Evolutionary conservation across 2,888 invertebrate species (phyloP), one percentile per base, ranked within the genome.

Genomic region (Euspilapteryx auroguttella): DNA sequence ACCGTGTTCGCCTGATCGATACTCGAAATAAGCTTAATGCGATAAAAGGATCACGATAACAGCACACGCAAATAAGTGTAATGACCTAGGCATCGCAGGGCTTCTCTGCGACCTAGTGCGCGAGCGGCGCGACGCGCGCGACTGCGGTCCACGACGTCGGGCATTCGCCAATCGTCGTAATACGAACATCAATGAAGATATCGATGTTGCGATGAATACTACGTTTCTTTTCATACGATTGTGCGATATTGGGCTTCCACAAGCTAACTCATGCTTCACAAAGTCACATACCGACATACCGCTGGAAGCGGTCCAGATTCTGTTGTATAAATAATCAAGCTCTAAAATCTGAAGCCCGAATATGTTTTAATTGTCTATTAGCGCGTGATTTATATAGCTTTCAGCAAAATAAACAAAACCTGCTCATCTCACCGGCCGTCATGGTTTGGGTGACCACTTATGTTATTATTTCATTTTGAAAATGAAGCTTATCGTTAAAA

Each of bases 1-100:
- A 44, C 42, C 45, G 43, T 44, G 42, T 49, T n/a, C 47, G 43
- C 46, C 44, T 45, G 53, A 51, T 49, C 69, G 61, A 65, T 63
- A 58, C 47, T 39, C 57, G 59, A 66, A 73, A 69, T 65, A 58
- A 58, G 63, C 62, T 63, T 73, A 69, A 62, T 54, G 62, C 69
- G 75, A 75, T 73, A 75, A 73, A 61, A 45, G 54, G 55, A 56
- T 48, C 55, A 54, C 66, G 75, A 75, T 73, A 75, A 73, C 64
- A 55, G 49, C 47, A 52, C 64, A 68, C 68, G 73, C 65, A 62
- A 71, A 69, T 63, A 62, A 57, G 66, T 63, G 52, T 73, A 54
- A 54, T 68, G 68, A 71, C 65, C 66, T 62, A 68, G 58, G 57
- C 63, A 49, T 53, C 47, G 48, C 56, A 61, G 52, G 71, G 73